Conservation (phyloP, 2,797 vertebrate genomes). For the Coilia nasus region DNA sequence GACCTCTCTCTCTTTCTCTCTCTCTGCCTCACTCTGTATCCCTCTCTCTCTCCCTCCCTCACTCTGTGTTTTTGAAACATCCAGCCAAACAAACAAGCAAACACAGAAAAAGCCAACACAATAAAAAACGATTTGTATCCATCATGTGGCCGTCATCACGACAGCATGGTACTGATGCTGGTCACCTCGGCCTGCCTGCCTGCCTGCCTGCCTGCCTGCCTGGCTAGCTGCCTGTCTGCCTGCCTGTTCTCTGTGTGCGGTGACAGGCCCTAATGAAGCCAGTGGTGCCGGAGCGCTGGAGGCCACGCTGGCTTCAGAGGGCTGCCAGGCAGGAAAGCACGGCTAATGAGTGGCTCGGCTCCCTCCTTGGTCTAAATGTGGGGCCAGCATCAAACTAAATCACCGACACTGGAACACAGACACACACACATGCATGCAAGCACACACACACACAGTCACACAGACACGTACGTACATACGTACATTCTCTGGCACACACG, state of each 20-base stretch:
- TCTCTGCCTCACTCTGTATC: neutral
- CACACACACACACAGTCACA: neutral
- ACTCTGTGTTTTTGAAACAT: neutral
- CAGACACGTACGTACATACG: neutral
- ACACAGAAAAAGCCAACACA: neutral
- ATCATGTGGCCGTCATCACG: neutral
- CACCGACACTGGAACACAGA: neutral
- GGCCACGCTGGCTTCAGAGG: neutral
- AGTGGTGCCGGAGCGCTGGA: slow-evolving; percentile 19
- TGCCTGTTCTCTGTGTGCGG: neutral
- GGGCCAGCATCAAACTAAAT: slow-evolving; percentile 2
- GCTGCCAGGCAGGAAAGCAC: neutral
- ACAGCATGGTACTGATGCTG: neutral
- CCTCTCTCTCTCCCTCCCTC: neutral
- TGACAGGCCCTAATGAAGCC: slow-evolving; percentile 36
- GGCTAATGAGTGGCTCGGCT: slow-evolving; percentile 29
- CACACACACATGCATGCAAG: neutral
- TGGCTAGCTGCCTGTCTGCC: neutral
- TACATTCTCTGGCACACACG: neutral
- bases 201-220: neutral
- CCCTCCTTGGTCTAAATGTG: slow-evolving; percentile 17
- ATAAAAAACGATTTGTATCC: neutral
- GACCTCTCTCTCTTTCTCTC: neutral
- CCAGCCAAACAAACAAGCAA: neutral
- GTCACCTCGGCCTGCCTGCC: neutral